Percentiles rank a stretch among this genome's conserved stretches.
These are phyloP conservation scores for Bovichtus diacanthus DNA, from an alignment of 2,797 vertebrate genomes.

Conservation along the genomic window DNA sequence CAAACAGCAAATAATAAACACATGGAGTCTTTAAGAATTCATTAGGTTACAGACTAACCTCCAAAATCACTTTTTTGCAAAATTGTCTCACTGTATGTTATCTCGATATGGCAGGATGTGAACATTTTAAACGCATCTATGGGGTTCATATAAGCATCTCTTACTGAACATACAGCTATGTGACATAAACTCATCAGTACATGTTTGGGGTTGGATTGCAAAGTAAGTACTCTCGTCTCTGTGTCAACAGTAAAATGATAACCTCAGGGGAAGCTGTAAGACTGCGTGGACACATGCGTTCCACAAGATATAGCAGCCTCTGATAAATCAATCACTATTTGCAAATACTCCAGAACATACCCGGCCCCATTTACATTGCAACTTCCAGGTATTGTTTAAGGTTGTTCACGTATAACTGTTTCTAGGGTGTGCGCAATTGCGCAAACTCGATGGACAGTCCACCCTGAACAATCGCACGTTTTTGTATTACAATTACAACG, in stretches of 20 bases:
- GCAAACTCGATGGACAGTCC: conserved; percentile 43
- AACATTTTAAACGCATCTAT: background rate
- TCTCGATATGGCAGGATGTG: background rate
- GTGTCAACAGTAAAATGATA: conserved; percentile 62
- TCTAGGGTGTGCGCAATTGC: conserved; percentile 64
- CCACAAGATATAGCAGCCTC: conserved; percentile 20
- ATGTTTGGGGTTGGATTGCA: conserved; percentile 32
- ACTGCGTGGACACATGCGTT: conserved; percentile 52
- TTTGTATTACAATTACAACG: background rate
- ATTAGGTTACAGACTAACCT: background rate
- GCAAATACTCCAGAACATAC: background rate
- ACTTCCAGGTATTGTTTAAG: conserved; percentile 43
- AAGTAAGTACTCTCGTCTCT: conserved; percentile 48
- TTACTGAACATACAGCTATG: conserved; percentile 3
- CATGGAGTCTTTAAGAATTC: background rate
- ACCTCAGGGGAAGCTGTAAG: conserved; percentile 47
- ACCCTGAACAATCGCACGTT: background rate
- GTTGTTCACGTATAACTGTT: background rate
- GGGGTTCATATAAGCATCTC: background rate
- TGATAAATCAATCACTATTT: conserved; percentile 54
- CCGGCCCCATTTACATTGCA: background rate
- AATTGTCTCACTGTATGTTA: background rate
- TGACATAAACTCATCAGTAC: background rate
- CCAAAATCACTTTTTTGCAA: background rate
- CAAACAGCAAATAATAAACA: conserved; percentile 21